Conservation (phyloP, 1,140 invertebrate genomes). For the Psix sp. region DNA sequence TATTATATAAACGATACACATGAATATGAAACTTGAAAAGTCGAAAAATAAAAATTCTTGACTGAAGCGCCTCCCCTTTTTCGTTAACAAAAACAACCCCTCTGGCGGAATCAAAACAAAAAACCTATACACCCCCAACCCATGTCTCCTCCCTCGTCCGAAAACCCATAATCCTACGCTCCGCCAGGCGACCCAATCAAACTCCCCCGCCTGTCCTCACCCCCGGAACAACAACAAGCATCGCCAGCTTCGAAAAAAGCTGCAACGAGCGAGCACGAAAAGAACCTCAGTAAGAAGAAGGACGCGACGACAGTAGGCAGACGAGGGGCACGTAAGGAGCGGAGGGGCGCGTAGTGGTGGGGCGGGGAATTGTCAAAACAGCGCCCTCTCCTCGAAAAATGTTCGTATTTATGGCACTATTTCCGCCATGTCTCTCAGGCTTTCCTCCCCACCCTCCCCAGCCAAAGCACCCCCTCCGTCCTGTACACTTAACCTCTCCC, state of each 20-base stretch:
- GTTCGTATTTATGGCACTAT: slow-evolving; percentile 74
- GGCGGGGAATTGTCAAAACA: slow-evolving; percentile 71
- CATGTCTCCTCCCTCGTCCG: not conserved
- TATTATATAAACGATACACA: too few relatives aligned
- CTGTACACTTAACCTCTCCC: slow-evolving; percentile 26
- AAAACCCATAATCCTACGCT: slow-evolving; percentile 34
- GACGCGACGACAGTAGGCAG: slow-evolving; percentile 13
- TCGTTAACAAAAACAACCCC: slow-evolving; percentile 27
- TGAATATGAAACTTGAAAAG: too few relatives aligned
- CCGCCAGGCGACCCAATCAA: slow-evolving; percentile 42
- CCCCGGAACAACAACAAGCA: slow-evolving; percentile 39
- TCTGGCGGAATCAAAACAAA: slow-evolving; percentile 19
- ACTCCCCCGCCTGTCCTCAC: not conserved
- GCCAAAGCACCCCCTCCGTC: slow-evolving; percentile 32
- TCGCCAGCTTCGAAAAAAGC: slow-evolving; percentile 25
- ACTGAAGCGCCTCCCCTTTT: not conserved
- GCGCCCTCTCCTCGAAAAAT: slow-evolving; percentile 71
- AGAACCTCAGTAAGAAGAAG: slow-evolving; percentile 37
- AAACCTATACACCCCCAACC: slow-evolving; percentile 9
- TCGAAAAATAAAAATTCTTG: not conserved
- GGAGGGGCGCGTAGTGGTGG: slow-evolving; percentile 41
- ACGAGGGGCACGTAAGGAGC: slow-evolving; percentile 38
- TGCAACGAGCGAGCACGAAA: slow-evolving; percentile 32
- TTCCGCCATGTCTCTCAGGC: slow-evolving; percentile 66
- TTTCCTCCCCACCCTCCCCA: slow-evolving; percentile 23